Conservation (phyloP, 2,888 invertebrate genomes). For the Petrophora chlorosata region DNA sequence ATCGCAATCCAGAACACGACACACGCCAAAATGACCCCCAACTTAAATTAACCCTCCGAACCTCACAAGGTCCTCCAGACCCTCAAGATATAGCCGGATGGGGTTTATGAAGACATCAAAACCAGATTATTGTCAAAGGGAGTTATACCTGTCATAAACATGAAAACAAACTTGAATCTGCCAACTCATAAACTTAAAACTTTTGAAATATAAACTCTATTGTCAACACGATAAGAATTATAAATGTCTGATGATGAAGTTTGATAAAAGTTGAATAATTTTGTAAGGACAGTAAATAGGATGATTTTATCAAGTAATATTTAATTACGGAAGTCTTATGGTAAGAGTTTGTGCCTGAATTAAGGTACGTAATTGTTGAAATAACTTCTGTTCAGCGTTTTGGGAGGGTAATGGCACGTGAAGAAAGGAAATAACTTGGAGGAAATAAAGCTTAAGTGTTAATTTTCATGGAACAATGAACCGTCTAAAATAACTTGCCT, state of each 20-base stretch:
- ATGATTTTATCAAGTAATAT: conserved; percentile 48
- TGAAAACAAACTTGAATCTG: conserved; percentile 33
- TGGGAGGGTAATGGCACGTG: not conserved
- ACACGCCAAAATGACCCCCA: conserved; percentile 31
- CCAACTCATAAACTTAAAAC: not conserved
- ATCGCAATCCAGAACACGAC: conserved; percentile 24
- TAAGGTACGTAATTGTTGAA: conserved; percentile 4
- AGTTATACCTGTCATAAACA: conserved; percentile 63
- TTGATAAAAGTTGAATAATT: conserved; percentile 1
- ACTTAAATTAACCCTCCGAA: conserved; percentile 36
- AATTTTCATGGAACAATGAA: not conserved
- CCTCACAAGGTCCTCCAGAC: conserved; percentile 41
- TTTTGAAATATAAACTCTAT: conserved; percentile 38
- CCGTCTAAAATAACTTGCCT: too few species aligned
- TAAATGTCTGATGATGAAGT: conserved; percentile 11
- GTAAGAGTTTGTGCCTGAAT: conserved; percentile 13
- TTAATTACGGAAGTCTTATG: conserved; percentile 43
- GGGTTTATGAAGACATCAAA: conserved; percentile 68
- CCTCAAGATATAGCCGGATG: conserved; percentile 48
- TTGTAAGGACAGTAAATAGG: conserved; percentile 31
- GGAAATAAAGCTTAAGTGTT: not conserved
- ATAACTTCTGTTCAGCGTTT: conserved; percentile 2
- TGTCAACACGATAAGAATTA: conserved; percentile 5
- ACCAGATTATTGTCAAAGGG: conserved; percentile 61
- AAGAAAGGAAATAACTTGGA: not conserved